Conservation (phyloP, 2,797 vertebrate genomes). For the Sciurus carolinensis region DNA sequence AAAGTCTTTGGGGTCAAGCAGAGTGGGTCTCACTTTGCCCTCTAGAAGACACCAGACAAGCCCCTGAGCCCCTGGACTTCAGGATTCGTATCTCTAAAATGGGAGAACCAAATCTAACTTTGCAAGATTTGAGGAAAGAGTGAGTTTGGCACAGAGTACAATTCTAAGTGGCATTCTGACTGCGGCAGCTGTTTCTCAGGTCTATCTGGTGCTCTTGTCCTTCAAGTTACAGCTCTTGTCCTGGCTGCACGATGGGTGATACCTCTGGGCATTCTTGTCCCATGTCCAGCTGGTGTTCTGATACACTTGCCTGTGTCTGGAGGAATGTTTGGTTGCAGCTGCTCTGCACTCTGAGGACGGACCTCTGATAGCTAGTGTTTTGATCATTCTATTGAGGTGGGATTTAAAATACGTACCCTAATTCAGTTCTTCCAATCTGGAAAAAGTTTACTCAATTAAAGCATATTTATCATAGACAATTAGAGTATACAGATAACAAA, state of each 20-base stretch:
- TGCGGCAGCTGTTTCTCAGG: rapidly evolving
- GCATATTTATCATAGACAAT: slow-evolving; percentile 33
- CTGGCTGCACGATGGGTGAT: no score
- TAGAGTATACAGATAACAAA: slow-evolving; percentile 39
- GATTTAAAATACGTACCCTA: slow-evolving; percentile 25
- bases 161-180: neutral
- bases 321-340: neutral
- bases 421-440: slow-evolving; percentile 26
- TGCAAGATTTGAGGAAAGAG: neutral
- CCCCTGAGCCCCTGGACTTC: neutral
- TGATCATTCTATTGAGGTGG: neutral
- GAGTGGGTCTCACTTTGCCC: no score
- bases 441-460: slow-evolving; percentile 46
- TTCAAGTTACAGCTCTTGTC: neutral
- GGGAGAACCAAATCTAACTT: neutral
- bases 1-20: neutral
- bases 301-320: neutral
- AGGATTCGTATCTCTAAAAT: slow-evolving; percentile 1
- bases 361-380: neutral
- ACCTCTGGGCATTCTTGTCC: neutral
- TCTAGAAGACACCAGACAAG: neutral
- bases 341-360: neutral
- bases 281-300: neutral
- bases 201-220: neutral
- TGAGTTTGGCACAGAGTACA: neutral